phyloP scores from a whole-genome alignment of 2,797 vertebrate species.

The Clarias laeviceps region DNA sequence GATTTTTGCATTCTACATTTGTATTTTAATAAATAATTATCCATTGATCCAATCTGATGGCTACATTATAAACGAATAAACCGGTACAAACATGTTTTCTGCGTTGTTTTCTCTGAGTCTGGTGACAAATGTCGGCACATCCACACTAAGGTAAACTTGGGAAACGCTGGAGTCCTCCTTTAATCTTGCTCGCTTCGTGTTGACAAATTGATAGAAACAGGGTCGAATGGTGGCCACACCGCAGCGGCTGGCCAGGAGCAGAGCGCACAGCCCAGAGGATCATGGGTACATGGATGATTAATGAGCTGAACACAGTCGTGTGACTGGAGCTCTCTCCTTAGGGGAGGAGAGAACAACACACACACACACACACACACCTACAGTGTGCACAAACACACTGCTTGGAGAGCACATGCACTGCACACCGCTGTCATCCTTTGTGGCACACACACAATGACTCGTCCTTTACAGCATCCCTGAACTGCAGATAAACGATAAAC shows the following conservation, averaged over 20 bases:
- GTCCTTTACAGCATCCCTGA: neutral
- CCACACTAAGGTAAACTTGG: neutral
- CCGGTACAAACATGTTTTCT: neutral
- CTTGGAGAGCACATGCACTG: slow-evolving; percentile 22
- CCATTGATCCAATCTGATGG: neutral
- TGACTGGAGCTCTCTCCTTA: slow-evolving; percentile 49
- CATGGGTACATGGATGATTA: slow-evolving; percentile 53
- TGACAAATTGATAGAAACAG: slow-evolving; percentile 48
- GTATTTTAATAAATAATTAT: too few species aligned
- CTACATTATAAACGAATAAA: too few species aligned
- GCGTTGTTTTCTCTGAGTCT: too few species aligned
- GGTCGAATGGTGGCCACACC: slow-evolving; percentile 36
- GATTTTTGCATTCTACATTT: too few species aligned
- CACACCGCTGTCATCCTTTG: slow-evolving; percentile 6
- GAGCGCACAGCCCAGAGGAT: slow-evolving; percentile 45
- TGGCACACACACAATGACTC: neutral
- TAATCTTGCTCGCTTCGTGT: slow-evolving; percentile 25
- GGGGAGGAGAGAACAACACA: slow-evolving; percentile 38
- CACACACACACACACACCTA: slow-evolving; percentile 32
- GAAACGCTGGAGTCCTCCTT: neutral
- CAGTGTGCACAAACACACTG: slow-evolving; percentile 7
- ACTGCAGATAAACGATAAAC: neutral
- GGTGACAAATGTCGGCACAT: neutral
- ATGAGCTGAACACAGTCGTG: slow-evolving; percentile 45
- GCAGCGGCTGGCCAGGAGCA: slow-evolving; percentile 42